A percentile compares a stretch with the other conserved stretches of the same genome.
These are phyloP conservation scores for Eledona agricola DNA, from an alignment of 2,888 invertebrate species.

Conservation along the genomic window DNA sequence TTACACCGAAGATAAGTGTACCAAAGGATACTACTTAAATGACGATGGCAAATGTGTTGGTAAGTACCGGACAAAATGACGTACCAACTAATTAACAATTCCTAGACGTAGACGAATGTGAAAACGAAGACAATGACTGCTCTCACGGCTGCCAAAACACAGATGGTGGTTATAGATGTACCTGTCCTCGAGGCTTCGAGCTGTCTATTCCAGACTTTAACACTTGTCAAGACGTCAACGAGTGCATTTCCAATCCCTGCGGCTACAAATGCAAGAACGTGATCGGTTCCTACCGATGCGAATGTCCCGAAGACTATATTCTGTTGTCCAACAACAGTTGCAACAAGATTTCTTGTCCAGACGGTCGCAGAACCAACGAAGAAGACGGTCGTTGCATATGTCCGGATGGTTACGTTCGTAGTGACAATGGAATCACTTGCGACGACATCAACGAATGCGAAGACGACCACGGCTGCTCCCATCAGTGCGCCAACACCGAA, in stretches of 20 bases:
- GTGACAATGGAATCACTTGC: slow-evolving; percentile 61
- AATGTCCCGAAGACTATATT: slow-evolving; percentile 50
- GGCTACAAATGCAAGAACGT: slow-evolving; percentile 69
- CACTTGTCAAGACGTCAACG: slow-evolving; percentile 58
- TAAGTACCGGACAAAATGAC: slow-evolving; percentile 45
- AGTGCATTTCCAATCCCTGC: slow-evolving; percentile 61
- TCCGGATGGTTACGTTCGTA: slow-evolving; percentile 62
- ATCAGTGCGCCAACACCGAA: slow-evolving; percentile 64
- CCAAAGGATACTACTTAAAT: slow-evolving; percentile 17
- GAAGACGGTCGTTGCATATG: slow-evolving; percentile 58
- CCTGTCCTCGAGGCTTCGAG: slow-evolving; percentile 26
- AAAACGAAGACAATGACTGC: slow-evolving; percentile 61
- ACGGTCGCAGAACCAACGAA: slow-evolving; percentile 53
- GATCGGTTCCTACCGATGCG: slow-evolving; percentile 69
- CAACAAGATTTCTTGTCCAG: slow-evolving; percentile 56
- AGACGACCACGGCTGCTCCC: slow-evolving; percentile 65
- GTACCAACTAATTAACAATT: slow-evolving; percentile 5
- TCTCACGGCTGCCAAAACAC: slow-evolving; percentile 66
- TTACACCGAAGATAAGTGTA: slow-evolving; percentile 12
- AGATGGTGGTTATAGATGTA: slow-evolving; percentile 66
- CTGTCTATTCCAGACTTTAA: slow-evolving; percentile 41
- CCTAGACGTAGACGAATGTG: slow-evolving; percentile 61
- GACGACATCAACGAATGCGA: slow-evolving; percentile 59
- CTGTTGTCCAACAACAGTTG: slow-evolving; percentile 52
- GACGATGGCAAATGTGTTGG: slow-evolving; percentile 61